Conservation (phyloP, 2,113 vertebrate species). For the Aythya baeri region DNA sequence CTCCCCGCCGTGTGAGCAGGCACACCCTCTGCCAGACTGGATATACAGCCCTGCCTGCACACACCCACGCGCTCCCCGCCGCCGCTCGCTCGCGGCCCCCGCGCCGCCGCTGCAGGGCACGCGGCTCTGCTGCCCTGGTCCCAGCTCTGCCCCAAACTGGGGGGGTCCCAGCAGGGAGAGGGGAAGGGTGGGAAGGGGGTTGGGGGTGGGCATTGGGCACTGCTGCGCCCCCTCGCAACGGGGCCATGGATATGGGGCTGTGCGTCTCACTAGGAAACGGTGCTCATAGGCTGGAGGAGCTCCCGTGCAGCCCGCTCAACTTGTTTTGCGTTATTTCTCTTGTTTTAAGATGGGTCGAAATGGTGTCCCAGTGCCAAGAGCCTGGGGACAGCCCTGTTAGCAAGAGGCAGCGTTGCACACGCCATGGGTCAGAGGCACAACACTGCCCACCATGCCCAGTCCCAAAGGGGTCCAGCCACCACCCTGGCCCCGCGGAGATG, state of each 20-base stretch:
- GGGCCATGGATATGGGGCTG: neutral
- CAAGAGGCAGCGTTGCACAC: neutral
- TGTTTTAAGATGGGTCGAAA: neutral
- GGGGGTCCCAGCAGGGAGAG: accelerated
- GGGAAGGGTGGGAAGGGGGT: accelerated
- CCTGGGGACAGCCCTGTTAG: neutral
- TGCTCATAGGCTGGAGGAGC: neutral
- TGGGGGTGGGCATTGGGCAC: neutral
- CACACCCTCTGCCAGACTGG: conserved; percentile 81
- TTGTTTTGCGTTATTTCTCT: neutral
- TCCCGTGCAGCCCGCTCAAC: neutral
- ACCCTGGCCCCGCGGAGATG: accelerated
- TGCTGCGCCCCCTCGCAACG: accelerated
- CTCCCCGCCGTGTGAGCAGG: conserved; percentile 69
- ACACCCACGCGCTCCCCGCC: conserved; percentile 70
- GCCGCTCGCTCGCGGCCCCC: neutral
- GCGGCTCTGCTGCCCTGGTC: neutral
- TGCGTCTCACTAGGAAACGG: neutral
- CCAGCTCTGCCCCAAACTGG: neutral
- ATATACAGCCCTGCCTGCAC: conserved; percentile 79
- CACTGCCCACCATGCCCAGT: accelerated
- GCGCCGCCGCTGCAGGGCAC: conserved; percentile 31
- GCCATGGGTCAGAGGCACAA: neutral
- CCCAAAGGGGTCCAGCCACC: neutral
- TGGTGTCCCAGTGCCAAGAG: neutral